Base-by-base conservation (phyloP, 2,113 vertebrate genomes). In the Steatornis caripensis region DNA sequence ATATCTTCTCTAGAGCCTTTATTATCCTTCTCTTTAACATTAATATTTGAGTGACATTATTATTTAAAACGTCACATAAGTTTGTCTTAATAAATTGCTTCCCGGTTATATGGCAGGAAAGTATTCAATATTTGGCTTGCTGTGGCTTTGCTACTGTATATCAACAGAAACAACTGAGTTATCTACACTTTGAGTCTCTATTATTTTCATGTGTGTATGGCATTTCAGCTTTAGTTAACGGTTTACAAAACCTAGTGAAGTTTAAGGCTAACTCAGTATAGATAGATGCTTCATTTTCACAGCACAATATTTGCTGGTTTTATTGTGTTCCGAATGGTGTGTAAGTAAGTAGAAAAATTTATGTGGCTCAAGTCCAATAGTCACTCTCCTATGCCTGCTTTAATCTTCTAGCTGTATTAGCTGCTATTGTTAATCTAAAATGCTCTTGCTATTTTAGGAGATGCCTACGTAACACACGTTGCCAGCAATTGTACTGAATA, bases 401-500 rank as follows among this genome's bases (percentile, higher is more conserved):
- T 98, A 98, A 96, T 97, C 97, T 97, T 94, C 80, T 95, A 80
- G 85, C 95, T 96, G 57, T 94, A 86, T 98, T 96, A 93, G 93
- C 79, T 95, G 68, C 43, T 95, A 62, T 93, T 95, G 91, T 98
- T 99, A 98, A 98, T 98, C 89, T 96, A 8, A 96, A 84, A 81
- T 61, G 53, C 95, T 86, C 88, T 96, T 96, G 92, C 92, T 94
- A 86, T 98, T 98, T 97, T 98, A 99, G 98, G 98, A 97, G 82
- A 98, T 97, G 96, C 93, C 97, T 97, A 98, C 98, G 49, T 97
- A 97, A 97, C 92, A 85, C 96, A 66, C 60, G 51, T 84, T 93
- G 97, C 93, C 84, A 93, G 95, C 71, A 94, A 89, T 94, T 96
- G 96, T 94, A 84, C 96, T 96, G 84, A 97, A 94, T 94, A 83